Conservation (phyloP, 2,888 invertebrate species). For the Drosophila dives region DNA sequence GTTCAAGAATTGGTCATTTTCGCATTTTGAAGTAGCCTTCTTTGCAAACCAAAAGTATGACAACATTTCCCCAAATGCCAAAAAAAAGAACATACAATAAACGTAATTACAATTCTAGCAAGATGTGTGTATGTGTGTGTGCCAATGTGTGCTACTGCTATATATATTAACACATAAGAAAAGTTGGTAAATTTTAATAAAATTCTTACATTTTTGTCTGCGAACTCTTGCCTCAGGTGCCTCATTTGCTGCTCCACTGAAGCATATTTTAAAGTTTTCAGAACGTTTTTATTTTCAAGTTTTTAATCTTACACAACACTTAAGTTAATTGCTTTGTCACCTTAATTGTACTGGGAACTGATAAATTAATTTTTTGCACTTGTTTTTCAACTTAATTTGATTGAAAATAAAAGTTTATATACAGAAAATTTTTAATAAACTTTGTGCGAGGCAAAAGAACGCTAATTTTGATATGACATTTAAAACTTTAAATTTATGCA, state of each 20-base stretch:
- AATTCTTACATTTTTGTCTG: conserved; percentile 16
- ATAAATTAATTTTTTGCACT: not conserved
- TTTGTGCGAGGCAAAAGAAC: not conserved
- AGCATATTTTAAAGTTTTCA: conserved; percentile 12
- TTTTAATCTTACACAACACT: conserved; percentile 16
- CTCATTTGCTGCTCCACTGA: conserved; percentile 17
- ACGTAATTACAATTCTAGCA: conserved; percentile 67
- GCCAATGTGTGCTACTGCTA: not conserved
- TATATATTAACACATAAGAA: conserved; percentile 34
- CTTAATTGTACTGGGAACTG: not conserved
- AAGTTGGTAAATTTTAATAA: conserved; percentile 39
- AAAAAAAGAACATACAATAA: conserved; percentile 60
- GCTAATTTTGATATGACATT: not conserved
- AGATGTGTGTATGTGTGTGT: conserved; percentile 6
- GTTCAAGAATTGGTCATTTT: conserved; percentile 26
- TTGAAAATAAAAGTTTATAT: not conserved
- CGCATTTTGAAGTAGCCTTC: conserved; percentile 23
- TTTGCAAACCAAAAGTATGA: conserved; percentile 38
- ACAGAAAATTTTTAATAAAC: not conserved
- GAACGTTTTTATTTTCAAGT: conserved; percentile 1
- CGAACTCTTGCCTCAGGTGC: not conserved
- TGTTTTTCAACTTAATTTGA: not conserved
- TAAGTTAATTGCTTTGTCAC: conserved; percentile 26
- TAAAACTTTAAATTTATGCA: not conserved
- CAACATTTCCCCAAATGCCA: conserved; percentile 33